These are phyloP conservation scores for Calcarius lapponicus DNA, from an alignment of 2,797 vertebrate genomes.

Conservation along the genomic window DNA sequence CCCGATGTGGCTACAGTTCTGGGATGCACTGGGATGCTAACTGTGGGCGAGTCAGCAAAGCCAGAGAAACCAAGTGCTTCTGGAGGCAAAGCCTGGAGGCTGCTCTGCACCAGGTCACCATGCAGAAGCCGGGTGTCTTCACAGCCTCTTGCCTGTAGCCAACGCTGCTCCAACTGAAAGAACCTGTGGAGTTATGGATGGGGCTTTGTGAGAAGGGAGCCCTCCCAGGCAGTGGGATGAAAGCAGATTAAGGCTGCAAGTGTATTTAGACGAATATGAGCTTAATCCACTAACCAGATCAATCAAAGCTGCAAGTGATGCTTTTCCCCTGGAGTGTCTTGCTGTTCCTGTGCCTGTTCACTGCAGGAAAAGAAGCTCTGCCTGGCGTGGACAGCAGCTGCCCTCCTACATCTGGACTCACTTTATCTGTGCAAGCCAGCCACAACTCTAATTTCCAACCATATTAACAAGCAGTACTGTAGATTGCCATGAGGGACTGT, in stretches of 20 bases:
- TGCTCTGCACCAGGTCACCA: neutral
- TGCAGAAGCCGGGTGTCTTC: neutral
- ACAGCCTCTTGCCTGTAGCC: neutral
- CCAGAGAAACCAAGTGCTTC: neutral
- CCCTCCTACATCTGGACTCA: neutral
- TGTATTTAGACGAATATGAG: neutral
- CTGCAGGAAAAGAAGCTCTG: neutral
- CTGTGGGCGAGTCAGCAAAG: neutral
- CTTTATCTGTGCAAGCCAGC: neutral
- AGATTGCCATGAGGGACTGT: neutral
- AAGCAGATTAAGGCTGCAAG: constrained; percentile 19
- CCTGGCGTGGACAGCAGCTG: neutral
- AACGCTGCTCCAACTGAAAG: neutral
- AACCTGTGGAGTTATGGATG: neutral
- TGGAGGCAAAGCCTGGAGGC: neutral
- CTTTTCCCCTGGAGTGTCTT: neutral
- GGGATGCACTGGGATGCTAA: neutral
- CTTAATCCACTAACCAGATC: constrained; percentile 48
- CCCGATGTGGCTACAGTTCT: neutral
- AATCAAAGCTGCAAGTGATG: constrained; percentile 30
- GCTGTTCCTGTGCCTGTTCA: neutral
- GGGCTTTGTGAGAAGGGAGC: neutral
- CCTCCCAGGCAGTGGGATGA: neutral
- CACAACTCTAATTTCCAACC: neutral
- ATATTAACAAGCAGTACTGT: neutral